Percentiles rank a stretch among this genome's conserved stretches.
These are phyloP conservation scores for Ichneumoninae sp. DNA, from an alignment of 2,888 invertebrate species.

Conservation along the genomic window DNA sequence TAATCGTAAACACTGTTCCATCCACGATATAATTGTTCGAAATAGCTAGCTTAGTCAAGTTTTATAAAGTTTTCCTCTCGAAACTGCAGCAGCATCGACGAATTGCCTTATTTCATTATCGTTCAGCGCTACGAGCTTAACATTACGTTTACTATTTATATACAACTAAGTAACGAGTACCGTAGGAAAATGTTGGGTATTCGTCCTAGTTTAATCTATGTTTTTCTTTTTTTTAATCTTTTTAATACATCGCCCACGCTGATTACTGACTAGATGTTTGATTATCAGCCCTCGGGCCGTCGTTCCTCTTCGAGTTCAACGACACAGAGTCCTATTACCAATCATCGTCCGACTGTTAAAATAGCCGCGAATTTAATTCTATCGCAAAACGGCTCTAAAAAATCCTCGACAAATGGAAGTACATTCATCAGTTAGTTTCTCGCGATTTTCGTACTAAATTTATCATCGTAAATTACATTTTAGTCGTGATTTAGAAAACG, in stretches of 20 bases:
- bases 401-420: conserved; percentile 12
- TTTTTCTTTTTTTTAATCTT: conserved; percentile 17
- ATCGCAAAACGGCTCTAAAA: conserved; percentile 31
- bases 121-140: conserved; percentile 41
- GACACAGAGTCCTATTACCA: conserved; percentile 22
- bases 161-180: conserved; percentile 52
- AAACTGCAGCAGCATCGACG: neutral
- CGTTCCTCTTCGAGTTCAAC: conserved; percentile 48
- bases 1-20: conserved; percentile 14
- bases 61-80: conserved; percentile 14
- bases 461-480: conserved; percentile 3
- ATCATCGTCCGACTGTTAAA: conserved; percentile 16
- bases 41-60: conserved; percentile 7
- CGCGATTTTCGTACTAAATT: neutral
- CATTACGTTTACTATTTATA: conserved; percentile 38
- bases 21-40: neutral
- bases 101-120: conserved; percentile 28
- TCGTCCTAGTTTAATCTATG: conserved; percentile 31
- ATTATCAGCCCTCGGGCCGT: conserved; percentile 49
- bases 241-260: conserved; percentile 31
- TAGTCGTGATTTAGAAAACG: neutral
- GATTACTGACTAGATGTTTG: conserved; percentile 64
- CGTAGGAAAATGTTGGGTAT: conserved; percentile 50
- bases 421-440: neutral
- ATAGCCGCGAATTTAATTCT: conserved; percentile 48